Conservation (phyloP, 53 echinoderm and acorn worm genomes). For the Holothuria leucospilota region DNA sequence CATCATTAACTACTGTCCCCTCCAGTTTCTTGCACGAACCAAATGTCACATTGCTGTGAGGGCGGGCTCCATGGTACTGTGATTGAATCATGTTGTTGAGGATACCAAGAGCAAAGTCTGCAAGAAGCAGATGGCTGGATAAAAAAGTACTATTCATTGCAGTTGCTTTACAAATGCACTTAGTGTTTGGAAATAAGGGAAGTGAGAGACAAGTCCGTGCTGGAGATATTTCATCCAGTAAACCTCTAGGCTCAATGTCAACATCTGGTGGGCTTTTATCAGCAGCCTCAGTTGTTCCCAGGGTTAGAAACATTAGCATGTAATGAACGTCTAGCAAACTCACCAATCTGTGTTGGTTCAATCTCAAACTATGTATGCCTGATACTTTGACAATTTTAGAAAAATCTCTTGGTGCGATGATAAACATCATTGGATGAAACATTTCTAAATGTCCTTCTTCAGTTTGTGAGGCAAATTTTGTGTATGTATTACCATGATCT, state of each 20-base stretch:
- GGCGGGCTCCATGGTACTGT: slow-evolving; percentile 54
- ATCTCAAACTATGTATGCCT: slow-evolving; percentile 49
- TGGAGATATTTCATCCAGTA: slow-evolving; percentile 58
- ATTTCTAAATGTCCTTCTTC: slow-evolving; percentile 85
- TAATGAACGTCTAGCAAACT: slow-evolving; percentile 81
- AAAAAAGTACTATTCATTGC: slow-evolving; percentile 42
- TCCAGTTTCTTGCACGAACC: slow-evolving; percentile 78
- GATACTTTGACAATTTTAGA: slow-evolving; percentile 41
- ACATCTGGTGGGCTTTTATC: slow-evolving; percentile 49
- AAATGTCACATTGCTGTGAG: slow-evolving; percentile 50
- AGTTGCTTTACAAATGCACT: slow-evolving; percentile 75
- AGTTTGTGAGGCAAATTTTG: slow-evolving; percentile 61
- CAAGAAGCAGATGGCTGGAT: slow-evolving; percentile 59
- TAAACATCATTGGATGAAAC: slow-evolving; percentile 78
- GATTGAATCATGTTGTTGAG: slow-evolving; percentile 81
- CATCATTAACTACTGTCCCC: slow-evolving; percentile 67
- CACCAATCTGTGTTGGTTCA: slow-evolving; percentile 76
- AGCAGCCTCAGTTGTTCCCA: slow-evolving; percentile 17
- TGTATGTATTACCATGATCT: slow-evolving; percentile 90
- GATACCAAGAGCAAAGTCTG: slow-evolving; percentile 75
- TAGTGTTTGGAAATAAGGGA: slow-evolving; percentile 78
- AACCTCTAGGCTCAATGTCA: slow-evolving; percentile 66
- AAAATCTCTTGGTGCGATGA: slow-evolving; percentile 67
- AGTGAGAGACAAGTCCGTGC: slow-evolving; percentile 79
- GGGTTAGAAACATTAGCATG: slow-evolving; percentile 62